Evolutionary conservation across 2,888 invertebrate species (phyloP).

Genomic region (Callyntrura sp.): DNA sequence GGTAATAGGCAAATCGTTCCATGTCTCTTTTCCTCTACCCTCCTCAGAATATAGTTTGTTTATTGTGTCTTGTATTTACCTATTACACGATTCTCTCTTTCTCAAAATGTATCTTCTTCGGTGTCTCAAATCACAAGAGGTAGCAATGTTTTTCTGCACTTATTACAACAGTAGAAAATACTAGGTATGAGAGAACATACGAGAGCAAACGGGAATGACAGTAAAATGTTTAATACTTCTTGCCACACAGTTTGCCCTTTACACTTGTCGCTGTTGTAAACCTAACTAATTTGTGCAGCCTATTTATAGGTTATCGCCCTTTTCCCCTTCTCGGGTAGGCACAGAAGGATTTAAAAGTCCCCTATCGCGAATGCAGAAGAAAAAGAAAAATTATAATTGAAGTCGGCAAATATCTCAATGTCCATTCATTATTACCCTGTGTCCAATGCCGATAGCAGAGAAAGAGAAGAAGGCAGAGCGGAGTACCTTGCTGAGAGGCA

Average conservation of each 20-base stretch:
- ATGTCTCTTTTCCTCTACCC: neutral
- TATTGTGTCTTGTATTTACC: neutral
- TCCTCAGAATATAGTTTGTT: neutral
- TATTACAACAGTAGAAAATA: constrained; percentile 23
- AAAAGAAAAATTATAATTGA: constrained; percentile 39
- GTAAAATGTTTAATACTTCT: constrained; percentile 46
- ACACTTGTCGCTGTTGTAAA: constrained; percentile 31
- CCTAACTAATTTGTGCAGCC: constrained; percentile 45
- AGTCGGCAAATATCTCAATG: constrained; percentile 36
- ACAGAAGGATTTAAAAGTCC: too few relatives aligned
- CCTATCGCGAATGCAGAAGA: constrained; percentile 3
- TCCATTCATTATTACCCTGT: constrained; percentile 45
- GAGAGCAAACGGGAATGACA: constrained; percentile 9
- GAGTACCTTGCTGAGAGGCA: too few relatives aligned
- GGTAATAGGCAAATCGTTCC: neutral
- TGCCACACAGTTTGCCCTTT: constrained; percentile 44
- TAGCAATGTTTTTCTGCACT: constrained; percentile 11
- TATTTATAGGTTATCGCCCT: constrained; percentile 62
- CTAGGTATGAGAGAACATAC: too few relatives aligned
- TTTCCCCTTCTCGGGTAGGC: neutral
- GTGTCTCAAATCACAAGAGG: neutral
- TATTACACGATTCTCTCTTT: too few relatives aligned
- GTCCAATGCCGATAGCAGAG: neutral
- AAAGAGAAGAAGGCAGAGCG: neutral
- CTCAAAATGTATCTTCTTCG: neutral